Base-by-base conservation (phyloP, 2,888 invertebrate species). In the Stenchaetothrips biformis region DNA sequence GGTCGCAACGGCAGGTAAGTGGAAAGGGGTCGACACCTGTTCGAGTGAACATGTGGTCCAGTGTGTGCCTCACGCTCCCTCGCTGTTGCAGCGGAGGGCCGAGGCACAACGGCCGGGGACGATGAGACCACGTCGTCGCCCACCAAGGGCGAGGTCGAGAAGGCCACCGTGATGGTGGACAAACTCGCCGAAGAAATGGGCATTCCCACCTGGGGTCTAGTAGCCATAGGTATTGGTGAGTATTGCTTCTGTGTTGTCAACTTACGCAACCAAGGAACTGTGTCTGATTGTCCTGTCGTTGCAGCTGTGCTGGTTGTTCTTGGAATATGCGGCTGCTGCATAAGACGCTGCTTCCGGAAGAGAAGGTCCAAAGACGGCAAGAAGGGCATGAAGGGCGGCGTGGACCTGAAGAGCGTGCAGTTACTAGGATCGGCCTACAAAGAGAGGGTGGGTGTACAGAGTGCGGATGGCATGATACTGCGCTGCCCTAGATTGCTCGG, bases 331-430 rank as follows among this genome's bases (percentile, higher is more conserved):
- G 94, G 95, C 89, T 95, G 94, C 89, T 97, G 96, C 89, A 95
- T 96, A 89, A 91, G 96, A 87, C 91, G 96, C 89, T 96, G 95
- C 88, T 95, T 94, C 90, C 93, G 95, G 87, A 96, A 96, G 86
- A 90, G 96, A 86, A 92, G 96, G 84, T 94, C 95, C 90, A 96
- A 96, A 91, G 96, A 95, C 88, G 95, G 94, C 85, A 97, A 97
- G 89, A 97, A 97, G 88, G 96, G 95, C 83, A 21, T 74, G 67
- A 96, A 96, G 87, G 96, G 96, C 83, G 89, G 89, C 74, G 97
- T 98, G 85, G 98, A 98, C 89, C 90, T 98, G 86, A 97, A 98
- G 90, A 96, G 96, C 87, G 97, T 98, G 86, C 97, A 98, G 87
- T 91, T 98, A 81, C 91, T 99, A 84, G 97, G 98, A 85, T 96